Percentiles rank a stretch among this genome's conserved stretches.
phyloP scores from a whole-genome alignment of 2,113 vertebrate species.

The Willisornis vidua region DNA sequence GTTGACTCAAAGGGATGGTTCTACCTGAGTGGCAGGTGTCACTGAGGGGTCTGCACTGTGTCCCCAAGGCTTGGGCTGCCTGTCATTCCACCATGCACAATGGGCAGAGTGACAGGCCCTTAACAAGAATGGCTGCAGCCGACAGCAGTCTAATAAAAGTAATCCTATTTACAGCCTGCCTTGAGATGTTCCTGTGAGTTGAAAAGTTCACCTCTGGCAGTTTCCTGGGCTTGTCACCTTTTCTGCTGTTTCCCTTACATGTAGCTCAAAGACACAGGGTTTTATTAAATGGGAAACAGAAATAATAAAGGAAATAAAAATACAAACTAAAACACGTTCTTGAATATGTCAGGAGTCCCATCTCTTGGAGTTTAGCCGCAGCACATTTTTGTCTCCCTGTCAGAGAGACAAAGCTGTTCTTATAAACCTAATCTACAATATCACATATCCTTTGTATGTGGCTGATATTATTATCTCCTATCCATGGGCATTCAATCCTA shows the following conservation, averaged over 20 bases:
- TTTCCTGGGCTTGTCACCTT: conserved; percentile 23
- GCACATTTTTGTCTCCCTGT: conserved; percentile 41
- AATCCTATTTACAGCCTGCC: conserved; percentile 29
- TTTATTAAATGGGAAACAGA: conserved; percentile 51
- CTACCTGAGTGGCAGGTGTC: background rate
- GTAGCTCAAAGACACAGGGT: background rate
- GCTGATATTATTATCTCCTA: conserved; percentile 48
- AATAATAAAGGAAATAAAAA: conserved; percentile 14
- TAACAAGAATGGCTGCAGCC: background rate
- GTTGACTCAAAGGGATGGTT: accelerated
- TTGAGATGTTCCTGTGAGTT: conserved; percentile 19
- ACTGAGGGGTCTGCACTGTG: background rate
- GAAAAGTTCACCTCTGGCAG: conserved; percentile 33
- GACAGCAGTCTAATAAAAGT: conserved; percentile 28
- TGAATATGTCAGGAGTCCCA: conserved; percentile 14
- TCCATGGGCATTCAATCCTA: conserved; percentile 56
- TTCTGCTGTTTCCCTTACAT: background rate
- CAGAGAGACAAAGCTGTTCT: conserved; percentile 27
- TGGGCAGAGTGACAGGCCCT: background rate
- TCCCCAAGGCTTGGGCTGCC: background rate
- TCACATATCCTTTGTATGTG: conserved; percentile 29
- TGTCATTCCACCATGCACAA: background rate
- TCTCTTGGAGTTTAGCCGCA: background rate
- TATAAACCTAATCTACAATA: conserved; percentile 38
- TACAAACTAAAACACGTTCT: background rate